Base-by-base conservation (phyloP, 2,797 vertebrate species). In the Gallinago nigripennis region DNA sequence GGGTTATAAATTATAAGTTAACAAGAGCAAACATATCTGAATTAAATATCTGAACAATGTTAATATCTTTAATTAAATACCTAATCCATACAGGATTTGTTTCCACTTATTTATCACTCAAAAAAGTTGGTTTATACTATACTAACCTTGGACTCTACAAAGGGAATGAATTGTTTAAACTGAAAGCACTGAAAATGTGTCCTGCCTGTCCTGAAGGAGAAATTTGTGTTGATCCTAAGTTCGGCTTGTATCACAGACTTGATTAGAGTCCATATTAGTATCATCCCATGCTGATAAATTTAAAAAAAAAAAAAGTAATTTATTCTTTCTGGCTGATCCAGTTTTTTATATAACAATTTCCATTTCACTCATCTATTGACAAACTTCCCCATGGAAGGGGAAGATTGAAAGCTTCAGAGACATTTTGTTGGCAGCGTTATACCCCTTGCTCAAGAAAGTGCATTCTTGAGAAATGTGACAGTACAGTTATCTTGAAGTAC, bases 1-100 rank as follows among this genome's bases (percentile, higher is more conserved):
- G 66, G 23, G 61, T 89, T 91, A 84, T 70, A 91, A 91, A 85
- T 39, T 39, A 39, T 64, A 10, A 97, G 31, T 76, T 94, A 57
- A 46, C 1, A 24, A 88, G 51, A 94, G 30, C 18, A 53, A 79
- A 39, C 35, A 83, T 48, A 64, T 17, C 31, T 46, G 64, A 85
- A 37, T 68, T 46, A 65, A 69, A n/a, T 91, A 53, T 57, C 65
- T 76, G 50, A 27, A 63, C 82, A 77, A 75, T 39, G 11, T 60
- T 80, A 25, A 12, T n/a, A 54, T 56, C 11, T 86, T 82, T 80
- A 63, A 80, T 84, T 86, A 78, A 79, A 70, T 72, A 19, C 63
- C 82, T 43, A 43, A 43, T 23, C 30, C 58, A 56, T 17, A 46
- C 12, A 20, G n/a, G 2, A 68, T 78, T 75, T 90, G 5, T 85